Evolutionary conservation across 2,888 invertebrate species (phyloP), one percentile per base, ranked within the genome.

Genomic region (Eristalis tenax): DNA sequence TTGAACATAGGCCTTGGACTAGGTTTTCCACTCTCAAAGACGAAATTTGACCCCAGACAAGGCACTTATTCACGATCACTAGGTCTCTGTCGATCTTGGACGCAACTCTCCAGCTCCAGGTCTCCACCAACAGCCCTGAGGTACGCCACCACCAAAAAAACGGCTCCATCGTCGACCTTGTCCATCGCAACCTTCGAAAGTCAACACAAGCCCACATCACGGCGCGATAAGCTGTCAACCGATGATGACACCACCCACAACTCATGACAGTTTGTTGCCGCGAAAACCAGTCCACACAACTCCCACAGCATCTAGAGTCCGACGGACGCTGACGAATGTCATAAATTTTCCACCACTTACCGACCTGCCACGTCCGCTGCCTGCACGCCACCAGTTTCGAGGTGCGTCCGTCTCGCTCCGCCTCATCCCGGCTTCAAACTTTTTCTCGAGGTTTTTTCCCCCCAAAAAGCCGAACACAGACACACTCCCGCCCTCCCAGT

Each of bases 291-390:
- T 38, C 38, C 15, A 50, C 50, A 18, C 65, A 38, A 65, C 74
- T 26, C 74, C 65, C 74, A 75, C 65, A 32, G 32, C 32, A 50
- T 38, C 23, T 59, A 59, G 59, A 59, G 18, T 6, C n/a, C 32
- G 10, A 38, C 32, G 32, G 32, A 10, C 32, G 15, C 56, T 18
- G 38, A 26, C 23, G 38, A 35, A 38, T 18, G 43, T 43, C 66
- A 76, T 76, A 76, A 76, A 76, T 68, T 68, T 6, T 18, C 28
- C 66, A 65, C 65, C 65, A 75, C 74, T 61, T 71, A 63, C 28
- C 4, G 26, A 13, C 40, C 40, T 38, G 22, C 26, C 40, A 69
- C n/a, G 26, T 28, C 8, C 50, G 18, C 50, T 50, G 50, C 8
- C 18, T 2, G 18, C 8, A 18, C 61, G 71, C 43, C 64, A 64